Conservation (phyloP, 2,797 vertebrate species). For the Channallabes apus region DNA sequence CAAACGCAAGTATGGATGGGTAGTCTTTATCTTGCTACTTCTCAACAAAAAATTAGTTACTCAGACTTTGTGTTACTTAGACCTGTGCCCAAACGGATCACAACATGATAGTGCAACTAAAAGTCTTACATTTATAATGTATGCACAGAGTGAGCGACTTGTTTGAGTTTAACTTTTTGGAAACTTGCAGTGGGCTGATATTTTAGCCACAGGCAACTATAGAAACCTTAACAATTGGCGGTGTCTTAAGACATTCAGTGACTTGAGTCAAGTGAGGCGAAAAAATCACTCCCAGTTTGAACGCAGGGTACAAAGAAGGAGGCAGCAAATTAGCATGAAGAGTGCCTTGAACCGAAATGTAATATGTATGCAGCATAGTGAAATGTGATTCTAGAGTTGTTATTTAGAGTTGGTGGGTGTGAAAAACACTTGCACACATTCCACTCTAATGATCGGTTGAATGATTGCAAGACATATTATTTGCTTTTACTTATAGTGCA, state of each 20-base stretch:
- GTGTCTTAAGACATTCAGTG: not conserved
- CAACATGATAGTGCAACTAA: not conserved
- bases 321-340: constrained; percentile 22
- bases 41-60: not conserved
- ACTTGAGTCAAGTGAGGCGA: constrained; percentile 13
- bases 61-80: not conserved
- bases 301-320: constrained; percentile 2
- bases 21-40: constrained; percentile 4
- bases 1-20: constrained; percentile 65
- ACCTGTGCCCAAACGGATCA: not conserved
- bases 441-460: constrained; percentile 4
- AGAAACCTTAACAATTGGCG: not conserved
- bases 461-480: constrained; percentile 23
- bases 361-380: constrained; percentile 1
- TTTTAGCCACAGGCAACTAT: not conserved
- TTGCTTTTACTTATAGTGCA: not conserved
- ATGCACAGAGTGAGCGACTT: not conserved
- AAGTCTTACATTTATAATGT: not conserved
- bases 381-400: constrained; percentile 19
- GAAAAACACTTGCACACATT: constrained; percentile 6
- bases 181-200: not conserved
- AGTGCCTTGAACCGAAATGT: constrained; percentile 6
- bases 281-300: constrained; percentile 11
- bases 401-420: constrained; percentile 11
- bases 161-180: not conserved